Evolutionary conservation across 2,797 vertebrate genomes (phyloP).

Genomic region (Esox lucius): DNA sequence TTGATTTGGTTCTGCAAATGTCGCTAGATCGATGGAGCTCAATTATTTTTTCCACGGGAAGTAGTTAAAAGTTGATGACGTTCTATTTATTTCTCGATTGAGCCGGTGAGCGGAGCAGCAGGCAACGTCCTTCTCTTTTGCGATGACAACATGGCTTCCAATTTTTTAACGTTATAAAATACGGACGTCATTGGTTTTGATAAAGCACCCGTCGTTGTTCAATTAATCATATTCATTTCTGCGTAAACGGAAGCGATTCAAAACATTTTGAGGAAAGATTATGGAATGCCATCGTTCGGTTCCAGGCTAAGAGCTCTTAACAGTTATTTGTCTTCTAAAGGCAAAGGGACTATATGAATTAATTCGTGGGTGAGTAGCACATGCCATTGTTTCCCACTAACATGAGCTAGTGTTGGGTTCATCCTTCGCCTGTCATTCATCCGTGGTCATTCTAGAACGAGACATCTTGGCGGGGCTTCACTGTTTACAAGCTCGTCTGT

Average conservation of each 20-base stretch:
- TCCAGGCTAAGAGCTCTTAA: not conserved
- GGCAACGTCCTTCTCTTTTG: conserved; percentile 19
- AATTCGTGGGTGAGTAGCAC: conserved; percentile 15
- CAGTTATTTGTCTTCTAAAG: not conserved
- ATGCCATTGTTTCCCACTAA: conserved; percentile 7
- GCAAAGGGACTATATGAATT: not conserved
- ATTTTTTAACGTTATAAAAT: conserved; percentile 14
- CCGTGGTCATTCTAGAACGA: not conserved
- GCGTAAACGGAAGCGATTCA: not conserved
- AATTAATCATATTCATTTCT: not conserved
- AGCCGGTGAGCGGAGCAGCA: conserved; percentile 19
- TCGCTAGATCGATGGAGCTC: conserved; percentile 1
- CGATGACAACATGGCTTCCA: conserved; percentile 34
- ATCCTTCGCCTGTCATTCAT: not conserved
- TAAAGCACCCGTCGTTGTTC: not conserved
- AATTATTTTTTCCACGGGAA: not conserved
- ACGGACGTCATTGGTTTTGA: conserved; percentile 1
- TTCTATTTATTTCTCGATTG: conserved; percentile 8
- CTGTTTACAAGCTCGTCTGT: conserved; percentile 23
- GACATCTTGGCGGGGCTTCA: conserved; percentile 6
- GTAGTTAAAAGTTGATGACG: conserved; percentile 7
- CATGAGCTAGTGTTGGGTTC: conserved; percentile 9
- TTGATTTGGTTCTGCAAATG: not conserved
- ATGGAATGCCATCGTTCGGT: conserved; percentile 3
- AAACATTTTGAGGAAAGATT: not conserved